A percentile compares a stretch with the other conserved stretches of the same genome.
phyloP scores from a whole-genome alignment of 2,113 vertebrate genomes.

The Prionailurus bengalensis region DNA sequence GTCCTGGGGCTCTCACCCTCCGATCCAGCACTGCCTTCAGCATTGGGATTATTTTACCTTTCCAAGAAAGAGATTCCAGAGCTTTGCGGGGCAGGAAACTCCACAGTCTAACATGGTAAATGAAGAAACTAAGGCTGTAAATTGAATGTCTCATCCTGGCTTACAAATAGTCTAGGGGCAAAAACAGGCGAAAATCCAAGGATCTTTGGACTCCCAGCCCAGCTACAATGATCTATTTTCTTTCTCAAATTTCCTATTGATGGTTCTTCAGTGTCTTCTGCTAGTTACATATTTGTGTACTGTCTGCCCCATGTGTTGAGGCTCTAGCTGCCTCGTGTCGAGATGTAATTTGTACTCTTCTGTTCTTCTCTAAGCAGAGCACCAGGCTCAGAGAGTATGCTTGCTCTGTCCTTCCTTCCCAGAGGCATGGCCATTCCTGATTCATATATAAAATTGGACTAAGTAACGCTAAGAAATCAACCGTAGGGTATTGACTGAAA shows the following conservation, averaged over 20 bases:
- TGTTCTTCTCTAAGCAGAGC: background rate
- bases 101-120: background rate
- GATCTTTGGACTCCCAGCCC: no score
- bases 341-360: background rate
- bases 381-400: background rate
- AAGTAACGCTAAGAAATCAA: background rate
- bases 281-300: background rate
- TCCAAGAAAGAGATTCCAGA: conserved; percentile 45
- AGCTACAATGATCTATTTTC: background rate
- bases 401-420: background rate
- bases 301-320: background rate
- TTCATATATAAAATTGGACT: background rate
- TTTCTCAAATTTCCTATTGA: background rate
- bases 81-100: background rate
- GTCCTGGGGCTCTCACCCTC: background rate
- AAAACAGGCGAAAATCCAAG: background rate
- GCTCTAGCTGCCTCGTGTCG: background rate
- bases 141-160: background rate
- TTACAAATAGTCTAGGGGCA: background rate
- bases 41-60: background rate
- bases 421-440: background rate
- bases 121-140: background rate
- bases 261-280: background rate
- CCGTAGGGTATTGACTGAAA: background rate
- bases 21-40: background rate